phyloP scores from a whole-genome alignment of 2,888 invertebrate genomes.

The Cacoxenus indagator region DNA sequence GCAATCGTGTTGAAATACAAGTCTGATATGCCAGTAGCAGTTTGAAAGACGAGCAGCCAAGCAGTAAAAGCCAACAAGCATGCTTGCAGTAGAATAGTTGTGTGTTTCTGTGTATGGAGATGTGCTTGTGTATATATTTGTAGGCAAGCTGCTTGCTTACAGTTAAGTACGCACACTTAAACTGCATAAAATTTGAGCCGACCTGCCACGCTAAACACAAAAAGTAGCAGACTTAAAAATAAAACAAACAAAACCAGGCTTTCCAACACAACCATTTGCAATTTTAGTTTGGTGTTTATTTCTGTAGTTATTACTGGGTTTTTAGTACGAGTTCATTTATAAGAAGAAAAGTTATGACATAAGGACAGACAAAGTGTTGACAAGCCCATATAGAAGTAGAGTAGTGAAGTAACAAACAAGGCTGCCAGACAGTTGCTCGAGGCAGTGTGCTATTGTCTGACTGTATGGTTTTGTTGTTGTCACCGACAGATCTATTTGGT shows the following conservation, averaged over 20 bases:
- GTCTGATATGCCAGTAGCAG: slow-evolving; percentile 10
- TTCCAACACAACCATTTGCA: background rate
- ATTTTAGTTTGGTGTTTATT: slow-evolving; percentile 10
- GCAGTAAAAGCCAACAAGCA: background rate
- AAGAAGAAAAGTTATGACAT: background rate
- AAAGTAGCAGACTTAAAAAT: background rate
- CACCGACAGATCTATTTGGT: background rate
- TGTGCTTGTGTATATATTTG: slow-evolving; percentile 15
- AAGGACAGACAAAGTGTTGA: background rate
- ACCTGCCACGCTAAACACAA: background rate
- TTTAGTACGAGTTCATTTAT: slow-evolving; percentile 10
- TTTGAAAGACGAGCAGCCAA: background rate
- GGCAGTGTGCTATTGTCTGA: background rate
- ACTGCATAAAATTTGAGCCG: background rate
- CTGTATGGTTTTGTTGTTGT: background rate
- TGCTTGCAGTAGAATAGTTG: slow-evolving; percentile 27
- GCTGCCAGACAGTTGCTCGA: background rate
- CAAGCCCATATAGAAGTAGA: background rate
- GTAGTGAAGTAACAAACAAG: background rate
- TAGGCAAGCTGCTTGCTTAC: slow-evolving; percentile 5
- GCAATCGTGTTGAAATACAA: slow-evolving; percentile 12
- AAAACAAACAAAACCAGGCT: background rate
- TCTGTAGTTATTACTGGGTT: background rate
- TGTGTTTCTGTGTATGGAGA: slow-evolving; percentile 12
- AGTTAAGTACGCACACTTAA: background rate